Base-by-base conservation (phyloP, 2,888 invertebrate species). In the Rhodophaea formosa region DNA sequence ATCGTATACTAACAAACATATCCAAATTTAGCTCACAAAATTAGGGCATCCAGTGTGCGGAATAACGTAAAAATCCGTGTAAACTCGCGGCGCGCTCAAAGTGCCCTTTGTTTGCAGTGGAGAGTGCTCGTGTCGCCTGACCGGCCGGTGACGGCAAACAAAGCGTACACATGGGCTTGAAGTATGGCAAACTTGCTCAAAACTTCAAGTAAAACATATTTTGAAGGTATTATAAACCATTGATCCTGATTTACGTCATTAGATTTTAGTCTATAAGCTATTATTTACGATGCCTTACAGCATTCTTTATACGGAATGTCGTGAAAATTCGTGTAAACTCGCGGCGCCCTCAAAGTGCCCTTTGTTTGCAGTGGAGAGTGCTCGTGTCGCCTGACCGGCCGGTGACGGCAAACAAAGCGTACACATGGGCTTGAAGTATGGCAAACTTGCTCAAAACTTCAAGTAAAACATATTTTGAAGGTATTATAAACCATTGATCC, bases 341-440 rank as follows among this genome's bases (percentile, higher is more conserved):
- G 47, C 53, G 23, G 59, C 59, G 32, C 49, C 30, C 53, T 57
- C 56, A 53, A 61, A 64, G 61, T 62, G 62, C 16, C 64, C 64
- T 62, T 64, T 64, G 64, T 64, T 64, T 64, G 62, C 53, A n/a
- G 58, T 59, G 39, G 61, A 64, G 64, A 64, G 64, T 64, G 64
- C 64, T 64, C 53, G 43, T 58, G 58, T 60, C 35, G 35, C 35
- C 35, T 35, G 35, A 35, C 35, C 35, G 35, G 35, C n/a, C n/a
- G 35, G 10, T 35, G 35, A 10, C 35, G 10, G 35, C 35, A 35
- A 35, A 35, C 35, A 35, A 35, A 6, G 6, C 35, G 35, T 8
- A 35, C 35, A 6, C 12, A 35, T 12, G 35, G 35, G 10, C 12
- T n/a, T 1, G 23, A 60, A 39, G 39, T 12, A 42, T 52, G 35